Evolutionary conservation across 23 tunicate species (phyloP).

Genomic region (Corella eumyota): DNA sequence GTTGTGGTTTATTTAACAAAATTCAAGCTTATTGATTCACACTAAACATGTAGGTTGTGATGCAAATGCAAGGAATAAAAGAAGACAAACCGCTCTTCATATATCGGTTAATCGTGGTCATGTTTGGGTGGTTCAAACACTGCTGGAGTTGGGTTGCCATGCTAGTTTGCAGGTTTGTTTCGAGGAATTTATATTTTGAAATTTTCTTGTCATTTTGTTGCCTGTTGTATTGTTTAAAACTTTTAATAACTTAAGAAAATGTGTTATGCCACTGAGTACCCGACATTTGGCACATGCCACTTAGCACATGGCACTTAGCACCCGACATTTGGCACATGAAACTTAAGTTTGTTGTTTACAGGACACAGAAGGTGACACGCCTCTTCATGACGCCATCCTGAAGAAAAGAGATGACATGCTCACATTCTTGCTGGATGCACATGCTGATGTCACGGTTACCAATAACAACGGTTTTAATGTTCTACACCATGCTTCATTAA

Average conservation of each 20-base stretch:
- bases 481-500: conserved; percentile 76
- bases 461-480: conserved; percentile 97
- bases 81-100: conserved; percentile 92
- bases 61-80: conserved; percentile 91
- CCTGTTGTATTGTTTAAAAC: too few species aligned
- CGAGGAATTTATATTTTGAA: too few species aligned
- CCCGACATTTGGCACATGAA: too few species aligned
- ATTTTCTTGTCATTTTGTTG: too few species aligned
- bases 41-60: conserved; percentile 99
- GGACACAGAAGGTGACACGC: conserved; percentile 95
- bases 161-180: conserved; percentile 62
- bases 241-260: too few species aligned
- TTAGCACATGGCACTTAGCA: too few species aligned
- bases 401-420: conserved; percentile 93
- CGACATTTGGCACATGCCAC: too few species aligned
- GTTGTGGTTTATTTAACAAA: too few species aligned
- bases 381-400: conserved; percentile 83
- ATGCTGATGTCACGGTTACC: conserved; percentile 91
- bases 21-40: too few species aligned
- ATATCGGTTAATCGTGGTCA: conserved; percentile 82
- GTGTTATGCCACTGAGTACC: too few species aligned
- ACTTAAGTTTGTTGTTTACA: too few species aligned
- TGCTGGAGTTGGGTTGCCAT: conserved; percentile 76
- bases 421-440: conserved; percentile 63
- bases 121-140: conserved; percentile 81